Percentiles rank a stretch among this genome's conserved stretches.
Conservation (phyloP, 2,888 invertebrate species). For the Drepanosiphum platanoidis region DNA sequence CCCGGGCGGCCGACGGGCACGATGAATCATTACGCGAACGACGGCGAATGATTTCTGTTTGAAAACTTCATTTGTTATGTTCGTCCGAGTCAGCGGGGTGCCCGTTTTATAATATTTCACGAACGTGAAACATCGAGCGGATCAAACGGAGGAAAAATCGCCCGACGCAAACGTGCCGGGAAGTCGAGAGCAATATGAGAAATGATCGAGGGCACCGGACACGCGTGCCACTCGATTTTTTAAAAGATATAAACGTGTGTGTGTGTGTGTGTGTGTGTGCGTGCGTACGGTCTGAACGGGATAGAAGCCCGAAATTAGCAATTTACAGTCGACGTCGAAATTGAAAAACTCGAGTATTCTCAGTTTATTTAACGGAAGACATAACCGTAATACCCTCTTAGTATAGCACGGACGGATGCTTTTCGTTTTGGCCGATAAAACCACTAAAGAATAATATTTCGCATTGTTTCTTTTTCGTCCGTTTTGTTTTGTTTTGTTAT, state of each 20-base stretch:
- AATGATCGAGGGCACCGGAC: background rate
- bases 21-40: background rate
- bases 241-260: background rate
- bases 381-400: constrained; percentile 46
- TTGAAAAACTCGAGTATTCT: constrained; percentile 35
- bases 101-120: background rate
- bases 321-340: constrained; percentile 42
- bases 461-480: constrained; percentile 24
- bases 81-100: background rate
- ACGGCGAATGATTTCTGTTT: background rate
- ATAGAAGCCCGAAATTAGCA: constrained; percentile 29
- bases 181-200: background rate
- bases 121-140: background rate
- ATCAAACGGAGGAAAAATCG: background rate
- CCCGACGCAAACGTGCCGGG: background rate
- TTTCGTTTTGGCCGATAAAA: constrained; percentile 48
- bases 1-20: background rate
- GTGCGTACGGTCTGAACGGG: background rate
- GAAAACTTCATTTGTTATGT: background rate
- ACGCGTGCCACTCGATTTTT: background rate
- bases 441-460: constrained; percentile 54
- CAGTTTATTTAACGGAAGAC: constrained; percentile 42
- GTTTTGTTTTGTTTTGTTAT: background rate
- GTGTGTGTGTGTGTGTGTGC: too few relatives aligned
- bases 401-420: constrained; percentile 26